phyloP scores from a whole-genome alignment of 2,888 invertebrate genomes.

The Tenthredo livida region DNA sequence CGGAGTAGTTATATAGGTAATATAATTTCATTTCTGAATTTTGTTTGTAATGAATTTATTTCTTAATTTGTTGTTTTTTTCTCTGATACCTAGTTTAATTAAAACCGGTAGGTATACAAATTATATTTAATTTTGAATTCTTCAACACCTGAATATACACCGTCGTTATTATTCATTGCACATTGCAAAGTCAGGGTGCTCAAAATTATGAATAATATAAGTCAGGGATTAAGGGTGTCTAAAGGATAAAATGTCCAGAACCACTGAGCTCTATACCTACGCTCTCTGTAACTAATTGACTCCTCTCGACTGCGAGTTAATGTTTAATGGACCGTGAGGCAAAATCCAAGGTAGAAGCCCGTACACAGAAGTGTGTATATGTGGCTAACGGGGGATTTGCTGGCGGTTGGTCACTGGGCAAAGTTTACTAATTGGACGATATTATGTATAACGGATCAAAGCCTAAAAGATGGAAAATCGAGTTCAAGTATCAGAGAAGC shows the following conservation, averaged over 20 bases:
- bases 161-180: neutral
- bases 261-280: neutral
- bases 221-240: slow-evolving; percentile 18
- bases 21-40: too few species aligned
- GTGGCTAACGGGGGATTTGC: slow-evolving; percentile 2
- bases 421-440: slow-evolving; percentile 10
- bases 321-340: neutral
- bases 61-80: neutral
- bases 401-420: slow-evolving; percentile 23
- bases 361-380: neutral
- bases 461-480: slow-evolving; percentile 10
- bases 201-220: neutral
- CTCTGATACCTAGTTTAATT: neutral
- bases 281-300: slow-evolving; percentile 32
- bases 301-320: slow-evolving; percentile 19
- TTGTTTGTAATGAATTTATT: neutral
- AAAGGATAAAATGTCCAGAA: slow-evolving; percentile 21
- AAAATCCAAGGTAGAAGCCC: neutral
- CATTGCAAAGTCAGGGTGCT: neutral
- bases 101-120: neutral
- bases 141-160: neutral
- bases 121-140: neutral
- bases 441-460: slow-evolving; percentile 41
- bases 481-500: neutral
- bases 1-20: too few species aligned